Evolutionary conservation across 2,888 invertebrate species (phyloP), one percentile per base, ranked within the genome.

Genomic region (Lithophane socia): DNA sequence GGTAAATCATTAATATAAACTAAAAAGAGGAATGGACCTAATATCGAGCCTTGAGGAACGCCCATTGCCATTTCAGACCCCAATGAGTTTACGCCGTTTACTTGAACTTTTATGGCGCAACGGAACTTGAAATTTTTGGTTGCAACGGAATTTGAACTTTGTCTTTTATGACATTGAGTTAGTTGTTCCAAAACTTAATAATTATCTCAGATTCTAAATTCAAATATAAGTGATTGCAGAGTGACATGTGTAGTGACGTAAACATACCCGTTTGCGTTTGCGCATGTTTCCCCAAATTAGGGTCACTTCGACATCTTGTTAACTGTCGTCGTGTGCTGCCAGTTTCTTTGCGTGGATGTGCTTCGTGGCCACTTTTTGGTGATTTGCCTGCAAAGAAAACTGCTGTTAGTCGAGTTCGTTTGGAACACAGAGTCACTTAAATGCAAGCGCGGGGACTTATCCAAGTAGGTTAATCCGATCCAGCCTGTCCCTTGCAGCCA

Each of bases 221-320:
- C 3, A 12, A 47, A 21, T 52, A 29, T 24, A 49, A 21, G 67
- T 49, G 5, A 67, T 29, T 8, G 8, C 21, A 13, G 18, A 24
- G 13, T 13, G 24, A 52, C 12, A 13, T 54, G 37, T 42, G 24
- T 13, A 18, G 16, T 21, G 21, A 16, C 5, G 24, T 37, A 2
- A 60, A 69, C 61, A 69, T 81, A 92, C 93, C 92, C 77, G 85
- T 80, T 37, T 84, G 86, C 44, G 82, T 24, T 69, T 83, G 92
- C 58, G 88, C 81, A 68, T 91, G 91, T 82, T 95, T 93, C 72
- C 90, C 88, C 52, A 97, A 87, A 84, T 97, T 95, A 65, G 97
- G 97, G 87, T 97, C 97, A 84, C 96, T 96, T 77, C 96, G 94
- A 75, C 95, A 94, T 56, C 97, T 93, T 60, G 94, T 92, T 73